phyloP scores from a whole-genome alignment of 2,888 invertebrate species.

The Pycnomerus fuliginosus region DNA sequence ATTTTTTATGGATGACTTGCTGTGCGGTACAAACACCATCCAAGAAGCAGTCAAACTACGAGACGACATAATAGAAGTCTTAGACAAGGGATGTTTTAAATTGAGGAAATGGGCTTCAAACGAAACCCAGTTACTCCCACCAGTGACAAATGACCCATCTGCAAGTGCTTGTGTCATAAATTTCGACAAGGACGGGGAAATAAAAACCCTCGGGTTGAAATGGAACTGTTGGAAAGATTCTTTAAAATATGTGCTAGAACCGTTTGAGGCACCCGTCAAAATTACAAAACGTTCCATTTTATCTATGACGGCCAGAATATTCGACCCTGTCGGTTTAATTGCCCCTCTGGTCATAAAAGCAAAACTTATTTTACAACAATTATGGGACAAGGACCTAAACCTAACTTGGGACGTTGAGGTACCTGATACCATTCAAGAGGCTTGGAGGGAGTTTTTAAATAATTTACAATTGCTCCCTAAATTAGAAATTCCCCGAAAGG shows the following conservation, averaged over 20 bases:
- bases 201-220: background rate
- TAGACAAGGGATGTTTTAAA: background rate
- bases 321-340: slow-evolving; percentile 17
- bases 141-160: background rate
- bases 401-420: slow-evolving; percentile 8
- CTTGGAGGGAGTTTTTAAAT: slow-evolving; percentile 1
- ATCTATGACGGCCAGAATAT: slow-evolving; percentile 6
- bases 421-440: background rate
- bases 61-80: slow-evolving; percentile 1
- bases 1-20: slow-evolving; percentile 1
- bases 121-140: background rate
- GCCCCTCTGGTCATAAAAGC: slow-evolving; percentile 5
- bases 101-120: slow-evolving; percentile 10
- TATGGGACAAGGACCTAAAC: slow-evolving; percentile 9
- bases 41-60: slow-evolving; percentile 2
- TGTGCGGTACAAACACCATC: background rate
- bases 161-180: background rate
- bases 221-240: background rate
- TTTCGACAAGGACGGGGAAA: background rate
- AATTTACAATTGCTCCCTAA: background rate
- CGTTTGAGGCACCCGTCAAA: background rate
- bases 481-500: background rate
- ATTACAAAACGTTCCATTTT: slow-evolving; percentile 10
- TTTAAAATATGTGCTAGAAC: background rate
- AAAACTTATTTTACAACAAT: slow-evolving; percentile 14